These are phyloP conservation scores for Bos taurus DNA, from an alignment of 2,113 vertebrate genomes.

Conservation along the genomic window DNA sequence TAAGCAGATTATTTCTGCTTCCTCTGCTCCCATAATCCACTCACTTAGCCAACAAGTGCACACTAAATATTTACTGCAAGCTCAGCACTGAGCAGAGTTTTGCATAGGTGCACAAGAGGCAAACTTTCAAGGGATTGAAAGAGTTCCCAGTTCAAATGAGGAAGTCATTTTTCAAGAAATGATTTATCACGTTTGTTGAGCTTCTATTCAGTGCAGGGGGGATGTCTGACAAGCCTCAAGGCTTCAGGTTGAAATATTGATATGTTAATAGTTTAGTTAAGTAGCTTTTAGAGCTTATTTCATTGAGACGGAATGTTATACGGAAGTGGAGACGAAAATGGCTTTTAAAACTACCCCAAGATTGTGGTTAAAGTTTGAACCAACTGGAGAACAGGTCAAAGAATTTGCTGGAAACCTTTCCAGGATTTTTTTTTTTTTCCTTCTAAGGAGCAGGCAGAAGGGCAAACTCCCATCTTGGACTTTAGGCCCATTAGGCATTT, in stretches of 20 bases:
- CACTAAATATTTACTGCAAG: background rate
- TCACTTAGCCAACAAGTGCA: background rate
- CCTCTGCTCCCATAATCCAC: background rate
- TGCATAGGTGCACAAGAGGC: background rate
- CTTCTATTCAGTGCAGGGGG: background rate
- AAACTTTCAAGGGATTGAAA: constrained; percentile 2
- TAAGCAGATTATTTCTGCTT: background rate
- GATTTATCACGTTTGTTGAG: background rate
- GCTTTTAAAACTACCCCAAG: constrained; percentile 2
- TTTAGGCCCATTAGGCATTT: background rate
- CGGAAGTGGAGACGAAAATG: background rate
- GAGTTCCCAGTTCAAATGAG: background rate
- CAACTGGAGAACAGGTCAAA: background rate
- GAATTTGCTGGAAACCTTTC: background rate
- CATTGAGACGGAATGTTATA: background rate
- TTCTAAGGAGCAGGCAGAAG: background rate
- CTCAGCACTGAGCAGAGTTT: background rate
- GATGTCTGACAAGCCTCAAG: background rate
- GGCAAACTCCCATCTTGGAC: background rate
- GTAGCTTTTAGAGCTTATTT: background rate
- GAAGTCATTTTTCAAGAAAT: background rate
- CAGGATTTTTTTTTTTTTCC: background rate
- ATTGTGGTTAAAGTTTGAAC: background rate
- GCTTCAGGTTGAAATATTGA: background rate
- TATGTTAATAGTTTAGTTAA: background rate